phyloP scores from a whole-genome alignment of 2,888 invertebrate genomes.

The Stenurella melanura region DNA sequence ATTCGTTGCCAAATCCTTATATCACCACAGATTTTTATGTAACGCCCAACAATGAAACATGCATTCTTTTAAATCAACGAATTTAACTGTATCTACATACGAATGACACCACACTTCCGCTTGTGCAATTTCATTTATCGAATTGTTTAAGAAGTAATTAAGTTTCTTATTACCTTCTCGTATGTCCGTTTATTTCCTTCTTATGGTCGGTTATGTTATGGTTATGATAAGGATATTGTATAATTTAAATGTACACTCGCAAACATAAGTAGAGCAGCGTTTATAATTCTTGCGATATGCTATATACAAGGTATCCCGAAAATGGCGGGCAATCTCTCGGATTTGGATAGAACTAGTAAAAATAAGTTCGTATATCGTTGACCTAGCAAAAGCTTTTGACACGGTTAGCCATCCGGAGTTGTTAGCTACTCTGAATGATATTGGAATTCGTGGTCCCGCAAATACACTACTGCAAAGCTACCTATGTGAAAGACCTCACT shows the following conservation, averaged over 20 bases:
- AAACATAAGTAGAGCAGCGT: background rate
- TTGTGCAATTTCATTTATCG: slow-evolving; percentile 8
- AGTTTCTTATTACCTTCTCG: slow-evolving; percentile 35
- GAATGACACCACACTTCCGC: slow-evolving; percentile 28
- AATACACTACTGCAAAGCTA: no score
- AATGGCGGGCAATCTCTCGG: no score
- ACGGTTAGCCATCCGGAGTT: no score
- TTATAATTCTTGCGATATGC: no score
- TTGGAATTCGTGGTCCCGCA: no score
- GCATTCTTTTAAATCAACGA: slow-evolving; percentile 21
- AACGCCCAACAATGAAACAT: slow-evolving; percentile 14
- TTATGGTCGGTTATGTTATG: slow-evolving; percentile 7
- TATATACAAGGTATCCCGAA: no score
- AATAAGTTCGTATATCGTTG: no score
- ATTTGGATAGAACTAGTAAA: no score
- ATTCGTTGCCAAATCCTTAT: slow-evolving; percentile 5
- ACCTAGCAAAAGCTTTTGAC: no score
- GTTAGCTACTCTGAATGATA: no score
- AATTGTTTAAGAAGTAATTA: background rate
- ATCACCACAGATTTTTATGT: slow-evolving; percentile 23
- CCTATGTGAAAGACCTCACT: no score
- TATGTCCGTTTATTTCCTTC: slow-evolving; percentile 29
- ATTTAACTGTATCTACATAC: slow-evolving; percentile 30
- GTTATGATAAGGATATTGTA: background rate
- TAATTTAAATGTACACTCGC: background rate